Base-by-base conservation (phyloP, 2,113 vertebrate species). In the Caranx melampygus region DNA sequence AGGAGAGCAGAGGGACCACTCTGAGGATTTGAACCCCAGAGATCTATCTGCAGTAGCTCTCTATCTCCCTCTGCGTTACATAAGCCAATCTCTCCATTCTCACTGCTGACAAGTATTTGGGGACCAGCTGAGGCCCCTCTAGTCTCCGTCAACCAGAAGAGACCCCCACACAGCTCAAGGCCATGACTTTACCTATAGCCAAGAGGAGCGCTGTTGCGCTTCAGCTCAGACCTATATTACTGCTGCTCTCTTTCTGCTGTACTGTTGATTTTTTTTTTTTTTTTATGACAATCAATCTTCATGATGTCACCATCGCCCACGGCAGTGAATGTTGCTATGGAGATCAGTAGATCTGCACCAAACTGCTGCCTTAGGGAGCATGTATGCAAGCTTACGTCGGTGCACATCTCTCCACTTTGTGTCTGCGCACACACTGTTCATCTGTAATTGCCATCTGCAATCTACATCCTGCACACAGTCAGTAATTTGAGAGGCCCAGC, bases 401-500 rank as follows among this genome's bases (percentile, higher is more conserved):
- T 80, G 86, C 52, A 58, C 18, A 20, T 75, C n/a, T 60, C 1
- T 66, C 21, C 61, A 21, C 20, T 20, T 35, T 78, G 67, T 75
- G 70, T 72, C 12, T 88, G 72, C 70, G 83, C 72, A 69, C 80
- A 68, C 80, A 68, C 60, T 52, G 83, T 68, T 91, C 89, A 81
- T 92, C 86, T 90, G 91, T 93, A 93, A 93, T 93, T 94, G 92
- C 89, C 86, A 89, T 92, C 90, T 87, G 86, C 90, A 89, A 87
- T 87, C 85, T 92, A 88, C 88, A 88, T 91, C 88, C 87, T 84
- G 88, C 84, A 87, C 87, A 78, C 88, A 90, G 90, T 79, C 86
- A 45, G 91, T 91, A 92, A 91, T 90, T 91, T 31, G 31, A 91
- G 81, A 80, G 82, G 79, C 92, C 70, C 89, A 86, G 93, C 84